Conservation (phyloP, 2,888 invertebrate genomes). For the Acrocyrtus sp. region DNA sequence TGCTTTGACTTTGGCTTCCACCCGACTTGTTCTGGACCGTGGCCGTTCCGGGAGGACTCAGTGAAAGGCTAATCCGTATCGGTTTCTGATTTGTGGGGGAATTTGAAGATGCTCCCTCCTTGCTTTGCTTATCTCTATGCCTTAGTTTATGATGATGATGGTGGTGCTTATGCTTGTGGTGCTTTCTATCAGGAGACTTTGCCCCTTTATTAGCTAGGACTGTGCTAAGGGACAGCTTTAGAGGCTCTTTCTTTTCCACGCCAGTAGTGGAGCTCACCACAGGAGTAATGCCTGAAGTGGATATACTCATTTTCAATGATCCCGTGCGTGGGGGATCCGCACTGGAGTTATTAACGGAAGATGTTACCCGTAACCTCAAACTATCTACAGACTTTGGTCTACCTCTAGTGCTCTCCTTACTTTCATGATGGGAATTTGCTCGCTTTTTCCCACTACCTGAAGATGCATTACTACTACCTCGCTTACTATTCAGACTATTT, state of each 20-base stretch:
- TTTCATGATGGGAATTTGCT: conserved; percentile 28
- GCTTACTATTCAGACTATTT: conserved; percentile 38
- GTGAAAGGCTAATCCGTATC: conserved; percentile 50
- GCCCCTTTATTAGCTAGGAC: conserved; percentile 43
- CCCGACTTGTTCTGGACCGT: conserved; percentile 12
- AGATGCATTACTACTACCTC: conserved; percentile 16
- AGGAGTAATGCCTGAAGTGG: conserved; percentile 46
- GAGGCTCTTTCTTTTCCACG: conserved; percentile 49
- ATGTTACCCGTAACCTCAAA: conserved; percentile 34
- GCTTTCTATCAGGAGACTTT: conserved; percentile 58
- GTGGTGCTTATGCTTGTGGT: conserved; percentile 59
- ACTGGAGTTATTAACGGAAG: conserved; percentile 26
- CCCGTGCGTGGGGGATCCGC: conserved; percentile 43
- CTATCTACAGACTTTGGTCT: conserved; percentile 18
- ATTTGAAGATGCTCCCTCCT: conserved; percentile 40
- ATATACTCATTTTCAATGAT: conserved; percentile 55
- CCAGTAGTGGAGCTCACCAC: conserved; percentile 29
- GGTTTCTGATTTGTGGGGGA: conserved; percentile 46
- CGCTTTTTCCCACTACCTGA: conserved; percentile 22
- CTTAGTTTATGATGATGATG: conserved; percentile 55
- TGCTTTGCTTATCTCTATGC: conserved; percentile 58
- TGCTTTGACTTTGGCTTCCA: conserved; percentile 53
- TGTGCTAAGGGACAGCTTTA: conserved; percentile 49
- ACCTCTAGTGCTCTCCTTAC: conserved; percentile 16
- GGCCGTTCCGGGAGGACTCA: conserved; percentile 36